Percentiles rank a stretch among this genome's conserved stretches.
Conservation (phyloP, 2,113 vertebrate species). For the Polypterus bichir region DNA sequence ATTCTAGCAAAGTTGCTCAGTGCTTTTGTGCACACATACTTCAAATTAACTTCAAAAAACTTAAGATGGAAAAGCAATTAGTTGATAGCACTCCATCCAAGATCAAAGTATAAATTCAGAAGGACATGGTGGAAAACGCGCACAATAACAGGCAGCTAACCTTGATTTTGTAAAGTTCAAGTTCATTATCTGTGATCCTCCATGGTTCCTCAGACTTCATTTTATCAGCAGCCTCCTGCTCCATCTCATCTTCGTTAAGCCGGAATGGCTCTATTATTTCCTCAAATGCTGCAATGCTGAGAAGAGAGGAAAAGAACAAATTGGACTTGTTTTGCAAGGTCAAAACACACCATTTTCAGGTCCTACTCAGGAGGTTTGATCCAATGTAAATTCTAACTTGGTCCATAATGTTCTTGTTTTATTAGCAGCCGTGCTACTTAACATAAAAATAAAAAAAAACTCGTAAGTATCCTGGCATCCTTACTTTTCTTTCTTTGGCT, state of each 20-base stretch:
- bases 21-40: too few species aligned
- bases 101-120: too few species aligned
- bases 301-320: neutral
- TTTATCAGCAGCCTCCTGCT: conserved; percentile 83
- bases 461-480: conserved; percentile 10
- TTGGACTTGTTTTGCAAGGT: too few species aligned
- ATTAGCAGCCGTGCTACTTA: too few species aligned
- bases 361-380: too few species aligned
- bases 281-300: conserved; percentile 73
- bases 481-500: conserved; percentile 95
- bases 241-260: conserved; percentile 91
- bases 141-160: conserved; percentile 32
- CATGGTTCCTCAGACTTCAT: conserved; percentile 93
- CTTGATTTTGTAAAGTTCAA: conserved; percentile 92
- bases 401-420: too few species aligned
- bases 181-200: conserved; percentile 92
- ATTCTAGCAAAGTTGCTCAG: too few species aligned
- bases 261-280: conserved; percentile 87
- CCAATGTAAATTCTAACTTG: too few species aligned
- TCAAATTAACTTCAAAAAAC: too few species aligned
- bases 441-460: too few species aligned
- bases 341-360: too few species aligned
- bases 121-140: neutral
- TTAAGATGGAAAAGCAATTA: neutral
- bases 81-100: too few species aligned